Evolutionary conservation across 2,797 vertebrate genomes (phyloP).

Genomic region (Paramormyrops hopkinsi): DNA sequence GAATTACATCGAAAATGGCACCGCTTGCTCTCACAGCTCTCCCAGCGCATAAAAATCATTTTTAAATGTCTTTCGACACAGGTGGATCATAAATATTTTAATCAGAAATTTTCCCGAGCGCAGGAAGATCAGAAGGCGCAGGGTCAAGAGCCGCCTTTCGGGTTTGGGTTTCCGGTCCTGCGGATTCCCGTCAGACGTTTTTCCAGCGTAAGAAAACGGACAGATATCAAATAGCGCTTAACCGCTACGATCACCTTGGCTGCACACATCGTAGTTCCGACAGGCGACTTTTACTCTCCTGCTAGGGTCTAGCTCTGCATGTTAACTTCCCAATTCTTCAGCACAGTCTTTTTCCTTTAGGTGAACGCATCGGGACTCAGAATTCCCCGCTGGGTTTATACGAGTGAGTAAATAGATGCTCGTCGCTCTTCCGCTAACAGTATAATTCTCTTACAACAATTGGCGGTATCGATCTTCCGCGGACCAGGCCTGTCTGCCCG

Average conservation of each 20-base stretch:
- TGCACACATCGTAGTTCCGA: neutral
- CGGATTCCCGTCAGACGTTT: neutral
- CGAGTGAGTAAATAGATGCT: slow-evolving; percentile 55
- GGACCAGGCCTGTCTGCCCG: neutral
- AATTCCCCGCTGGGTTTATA: slow-evolving; percentile 47
- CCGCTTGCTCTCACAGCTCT: neutral
- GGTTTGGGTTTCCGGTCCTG: neutral
- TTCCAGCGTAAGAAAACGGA: neutral
- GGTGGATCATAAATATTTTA: neutral
- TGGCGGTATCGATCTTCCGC: slow-evolving; percentile 47
- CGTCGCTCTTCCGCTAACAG: slow-evolving; percentile 58
- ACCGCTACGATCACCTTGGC: neutral
- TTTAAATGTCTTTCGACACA: neutral
- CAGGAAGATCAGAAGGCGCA: no score
- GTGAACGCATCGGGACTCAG: slow-evolving; percentile 32
- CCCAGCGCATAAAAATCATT: neutral
- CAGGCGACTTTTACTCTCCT: neutral
- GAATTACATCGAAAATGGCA: neutral
- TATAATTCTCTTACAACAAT: slow-evolving; percentile 59
- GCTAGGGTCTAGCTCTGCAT: neutral
- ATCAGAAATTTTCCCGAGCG: neutral
- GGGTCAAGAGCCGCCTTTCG: neutral
- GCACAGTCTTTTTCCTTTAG: neutral
- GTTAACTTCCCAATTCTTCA: neutral
- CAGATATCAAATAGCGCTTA: neutral